A percentile compares a stretch with the other conserved stretches of the same genome.
These are phyloP conservation scores for Pituophis catenifer DNA, from an alignment of 2,113 vertebrate species.

Conservation along the genomic window DNA sequence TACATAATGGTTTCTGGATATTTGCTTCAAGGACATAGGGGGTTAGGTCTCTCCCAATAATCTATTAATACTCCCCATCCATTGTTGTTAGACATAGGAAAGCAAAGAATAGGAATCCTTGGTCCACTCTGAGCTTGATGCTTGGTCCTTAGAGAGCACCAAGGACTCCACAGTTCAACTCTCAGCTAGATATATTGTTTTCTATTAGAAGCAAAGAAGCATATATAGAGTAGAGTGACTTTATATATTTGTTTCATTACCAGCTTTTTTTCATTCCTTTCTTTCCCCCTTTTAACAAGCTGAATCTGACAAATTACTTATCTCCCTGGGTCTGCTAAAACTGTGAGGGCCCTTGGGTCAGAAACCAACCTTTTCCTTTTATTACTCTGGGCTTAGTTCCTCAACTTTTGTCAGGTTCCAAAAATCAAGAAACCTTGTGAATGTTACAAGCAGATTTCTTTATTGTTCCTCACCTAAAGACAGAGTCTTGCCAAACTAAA, in stretches of 20 bases:
- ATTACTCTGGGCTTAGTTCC: not conserved
- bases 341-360: not conserved
- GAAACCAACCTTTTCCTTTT: not conserved
- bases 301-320: not conserved
- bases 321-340: not conserved
- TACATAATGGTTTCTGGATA: not conserved
- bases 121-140: not conserved
- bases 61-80: not conserved
- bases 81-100: not conserved
- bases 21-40: not conserved
- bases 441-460: not conserved
- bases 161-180: not conserved
- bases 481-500: not conserved
- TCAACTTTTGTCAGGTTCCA: not conserved
- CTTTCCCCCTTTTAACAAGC: not conserved
- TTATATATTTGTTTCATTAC: not conserved
- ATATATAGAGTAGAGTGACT: not conserved
- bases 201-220: not conserved
- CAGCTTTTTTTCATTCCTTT: not conserved
- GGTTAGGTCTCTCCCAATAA: not conserved
- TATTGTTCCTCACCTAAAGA: not conserved
- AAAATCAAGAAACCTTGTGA: not conserved
- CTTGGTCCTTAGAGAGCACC: not conserved
- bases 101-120: not conserved
- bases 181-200: not conserved